These are phyloP conservation scores for Sarcophilus harrisii DNA, from an alignment of 2,797 vertebrate species.

Conservation along the genomic window DNA sequence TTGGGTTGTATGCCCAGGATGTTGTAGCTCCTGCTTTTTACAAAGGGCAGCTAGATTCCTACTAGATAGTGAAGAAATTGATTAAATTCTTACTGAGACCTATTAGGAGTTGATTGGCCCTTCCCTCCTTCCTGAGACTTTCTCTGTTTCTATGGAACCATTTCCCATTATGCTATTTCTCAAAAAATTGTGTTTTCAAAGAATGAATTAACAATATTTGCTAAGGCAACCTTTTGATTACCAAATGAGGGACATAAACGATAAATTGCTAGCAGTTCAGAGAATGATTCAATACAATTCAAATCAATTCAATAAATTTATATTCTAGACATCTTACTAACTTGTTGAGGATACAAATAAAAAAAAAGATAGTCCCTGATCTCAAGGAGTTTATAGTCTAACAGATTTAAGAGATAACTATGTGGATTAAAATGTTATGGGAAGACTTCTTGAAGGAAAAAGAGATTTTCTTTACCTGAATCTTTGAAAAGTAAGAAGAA, in stretches of 20 bases:
- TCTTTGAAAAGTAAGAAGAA: conserved; percentile 9
- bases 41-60: not conserved
- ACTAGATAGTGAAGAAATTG: not conserved
- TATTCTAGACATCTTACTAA: not conserved
- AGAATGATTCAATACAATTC: not conserved
- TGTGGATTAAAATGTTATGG: not conserved
- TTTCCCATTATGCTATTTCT: not conserved
- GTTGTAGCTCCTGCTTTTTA: not conserved
- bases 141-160: not conserved
- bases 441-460: not conserved
- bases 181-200: not conserved
- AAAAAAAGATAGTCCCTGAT: not conserved
- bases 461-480: not conserved
- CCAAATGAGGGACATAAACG: not conserved
- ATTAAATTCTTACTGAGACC: too few species aligned
- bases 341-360: not conserved
- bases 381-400: not conserved
- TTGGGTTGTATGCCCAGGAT: not conserved
- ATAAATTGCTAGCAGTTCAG: not conserved
- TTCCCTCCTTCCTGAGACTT: not conserved
- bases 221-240: not conserved
- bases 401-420: not conserved
- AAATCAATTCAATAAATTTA: not conserved
- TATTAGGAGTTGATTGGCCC: not conserved
- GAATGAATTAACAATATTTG: not conserved